These are phyloP conservation scores for Ernsta delagoae DNA, from an alignment of 2,888 invertebrate species.

Conservation along the genomic window DNA sequence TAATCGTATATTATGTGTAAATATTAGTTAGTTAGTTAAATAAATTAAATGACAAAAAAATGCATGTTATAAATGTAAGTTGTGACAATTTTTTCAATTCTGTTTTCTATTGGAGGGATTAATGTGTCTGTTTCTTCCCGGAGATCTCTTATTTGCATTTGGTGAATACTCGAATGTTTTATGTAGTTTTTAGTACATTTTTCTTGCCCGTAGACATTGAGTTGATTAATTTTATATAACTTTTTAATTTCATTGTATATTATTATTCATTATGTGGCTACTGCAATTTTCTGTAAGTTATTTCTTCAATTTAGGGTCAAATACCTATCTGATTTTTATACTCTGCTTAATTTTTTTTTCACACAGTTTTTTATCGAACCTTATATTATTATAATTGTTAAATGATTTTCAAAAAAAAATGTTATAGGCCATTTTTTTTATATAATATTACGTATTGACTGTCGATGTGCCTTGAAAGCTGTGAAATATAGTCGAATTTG, in stretches of 20 bases:
- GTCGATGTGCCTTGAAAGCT: neutral
- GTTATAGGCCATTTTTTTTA: too few relatives aligned
- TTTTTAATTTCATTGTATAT: conserved; percentile 6
- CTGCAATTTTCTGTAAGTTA: neutral
- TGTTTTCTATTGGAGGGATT: conserved; percentile 17
- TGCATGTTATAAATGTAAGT: too few relatives aligned
- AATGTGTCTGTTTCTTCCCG: conserved; percentile 42
- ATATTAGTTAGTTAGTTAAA: conserved; percentile 26
- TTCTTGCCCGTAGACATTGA: conserved; percentile 30
- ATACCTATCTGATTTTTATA: too few relatives aligned
- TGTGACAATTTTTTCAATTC: neutral
- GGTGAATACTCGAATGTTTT: conserved; percentile 54
- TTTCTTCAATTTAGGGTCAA: neutral
- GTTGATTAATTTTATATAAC: conserved; percentile 18
- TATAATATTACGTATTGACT: too few relatives aligned
- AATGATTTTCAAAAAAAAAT: too few relatives aligned
- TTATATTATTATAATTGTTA: too few relatives aligned
- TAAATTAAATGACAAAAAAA: conserved; percentile 25
- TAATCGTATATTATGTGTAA: conserved; percentile 18
- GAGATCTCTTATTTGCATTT: conserved; percentile 70
- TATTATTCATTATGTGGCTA: neutral
- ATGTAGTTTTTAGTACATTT: conserved; percentile 41
- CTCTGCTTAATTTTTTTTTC: too few relatives aligned
- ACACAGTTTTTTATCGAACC: too few relatives aligned
- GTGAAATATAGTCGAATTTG: neutral